These are phyloP conservation scores for Coturnix japonica DNA, from an alignment of 2,113 vertebrate species.

Conservation along the genomic window DNA sequence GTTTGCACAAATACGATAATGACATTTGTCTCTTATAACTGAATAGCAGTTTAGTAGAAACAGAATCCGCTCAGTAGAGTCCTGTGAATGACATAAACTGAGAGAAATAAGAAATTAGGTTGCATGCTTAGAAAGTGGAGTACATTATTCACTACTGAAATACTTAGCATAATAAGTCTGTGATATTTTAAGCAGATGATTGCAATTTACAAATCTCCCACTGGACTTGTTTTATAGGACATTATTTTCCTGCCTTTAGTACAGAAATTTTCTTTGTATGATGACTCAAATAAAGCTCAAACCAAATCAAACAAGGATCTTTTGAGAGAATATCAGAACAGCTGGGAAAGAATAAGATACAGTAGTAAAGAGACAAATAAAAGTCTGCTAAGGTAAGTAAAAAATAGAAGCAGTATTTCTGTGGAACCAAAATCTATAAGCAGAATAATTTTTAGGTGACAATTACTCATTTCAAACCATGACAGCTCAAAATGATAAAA, in stretches of 20 bases:
- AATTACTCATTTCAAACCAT: neutral
- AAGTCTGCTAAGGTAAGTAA: neutral
- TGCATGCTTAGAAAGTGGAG: neutral
- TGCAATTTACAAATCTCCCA: neutral
- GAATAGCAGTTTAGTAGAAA: neutral
- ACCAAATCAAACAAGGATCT: neutral
- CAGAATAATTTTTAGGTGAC: neutral
- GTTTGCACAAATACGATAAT: neutral
- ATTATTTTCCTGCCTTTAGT: neutral
- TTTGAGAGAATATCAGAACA: neutral
- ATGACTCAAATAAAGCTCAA: constrained; percentile 8
- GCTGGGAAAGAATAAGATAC: neutral
- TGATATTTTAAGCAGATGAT: constrained; percentile 34
- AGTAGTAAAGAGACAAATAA: neutral
- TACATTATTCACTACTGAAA: neutral
- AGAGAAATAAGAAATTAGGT: neutral
- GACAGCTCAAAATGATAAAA: neutral
- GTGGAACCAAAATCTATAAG: neutral
- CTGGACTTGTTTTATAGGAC: constrained; percentile 23
- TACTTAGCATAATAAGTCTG: neutral
- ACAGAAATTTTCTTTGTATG: neutral
- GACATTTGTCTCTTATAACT: neutral
- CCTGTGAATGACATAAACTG: neutral
- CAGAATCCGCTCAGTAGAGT: neutral
- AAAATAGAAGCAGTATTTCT: neutral